These are phyloP conservation scores for Gadopsis bispinosus DNA, from an alignment of 2,797 vertebrate species.

Conservation along the genomic window DNA sequence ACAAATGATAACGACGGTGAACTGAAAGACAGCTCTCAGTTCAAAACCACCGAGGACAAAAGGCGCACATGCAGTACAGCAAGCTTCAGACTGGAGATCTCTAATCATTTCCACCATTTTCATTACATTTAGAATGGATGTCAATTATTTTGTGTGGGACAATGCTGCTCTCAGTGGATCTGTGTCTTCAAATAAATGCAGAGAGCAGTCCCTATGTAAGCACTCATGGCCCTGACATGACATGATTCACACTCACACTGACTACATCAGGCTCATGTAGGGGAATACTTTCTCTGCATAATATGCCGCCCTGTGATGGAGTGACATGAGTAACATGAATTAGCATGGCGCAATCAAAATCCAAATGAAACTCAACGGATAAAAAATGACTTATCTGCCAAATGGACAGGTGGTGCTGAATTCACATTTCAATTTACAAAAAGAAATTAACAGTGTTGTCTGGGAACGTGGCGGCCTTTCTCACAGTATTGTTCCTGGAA, in stretches of 20 bases:
- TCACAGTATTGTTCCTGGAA: constrained; percentile 22
- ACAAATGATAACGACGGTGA: constrained; percentile 7
- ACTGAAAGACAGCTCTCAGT: background rate
- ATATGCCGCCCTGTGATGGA: no score
- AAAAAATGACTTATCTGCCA: constrained; percentile 11
- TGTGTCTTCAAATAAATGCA: constrained; percentile 39
- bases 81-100: constrained; percentile 29
- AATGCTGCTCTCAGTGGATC: constrained; percentile 36
- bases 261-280: background rate
- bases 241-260: constrained; percentile 23
- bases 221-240: background rate
- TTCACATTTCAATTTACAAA: constrained; percentile 41
- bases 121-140: constrained; percentile 63
- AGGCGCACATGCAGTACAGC: background rate
- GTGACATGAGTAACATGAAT: background rate
- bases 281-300: no score
- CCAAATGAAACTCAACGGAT: constrained; percentile 15
- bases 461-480: constrained; percentile 10
- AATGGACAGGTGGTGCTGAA: constrained; percentile 27
- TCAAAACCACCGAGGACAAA: constrained; percentile 13
- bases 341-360: constrained; percentile 15
- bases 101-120: constrained; percentile 48
- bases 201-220: background rate
- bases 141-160: constrained; percentile 44
- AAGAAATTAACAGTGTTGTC: constrained; percentile 30